Evolutionary conservation across 2,113 vertebrate genomes (phyloP), one percentile per base, ranked within the genome.

Genomic region (Loxodonta africana): DNA sequence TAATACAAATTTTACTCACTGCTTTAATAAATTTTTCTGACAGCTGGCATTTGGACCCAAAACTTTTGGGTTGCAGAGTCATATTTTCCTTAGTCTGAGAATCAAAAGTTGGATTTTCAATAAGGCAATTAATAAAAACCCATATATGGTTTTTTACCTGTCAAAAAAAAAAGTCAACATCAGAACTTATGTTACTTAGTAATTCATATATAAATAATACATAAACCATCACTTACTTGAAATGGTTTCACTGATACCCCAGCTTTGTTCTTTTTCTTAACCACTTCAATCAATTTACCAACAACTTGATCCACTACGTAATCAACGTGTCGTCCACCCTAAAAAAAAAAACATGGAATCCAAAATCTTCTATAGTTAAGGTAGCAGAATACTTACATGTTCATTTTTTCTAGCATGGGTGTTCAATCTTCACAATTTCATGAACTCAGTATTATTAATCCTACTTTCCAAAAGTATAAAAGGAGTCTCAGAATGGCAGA

Each of bases 21-120:
- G 99, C 99, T 98, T 99, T 99, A 97, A 99, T 98, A 98, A 99
- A 99, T 96, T 99, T 99, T 90, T 99, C 99, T 57, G 99, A 99
- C 26, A 99, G 98, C 73, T 98, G 98, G 92, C 99, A 99, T 98
- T 99, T 99, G 81, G 99, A 99, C 74, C 99, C 99, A 97, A 99
- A 99, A 98, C 99, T 99, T 98, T 99, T 99, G 96, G 99, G 99
- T 95, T 99, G 99, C 63, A 99, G 98, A 2, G 99, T 99, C 99
- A 99, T 99, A 97, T 99, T 99, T 98, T 99, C 99, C 98, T 99
- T 99, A 90, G 99, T 99, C 98, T 99, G 99, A 95, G 99, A 99
- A 99, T 99, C 99, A 71, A 99, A 99, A 23, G 99, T 99, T 95
- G 99, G 99, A 97, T 99, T 99, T 98, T 99, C 99, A 76, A 99